A percentile compares a stretch with the other conserved stretches of the same genome.
phyloP scores from a whole-genome alignment of 1,140 invertebrate genomes.

The Hyles vespertilio region DNA sequence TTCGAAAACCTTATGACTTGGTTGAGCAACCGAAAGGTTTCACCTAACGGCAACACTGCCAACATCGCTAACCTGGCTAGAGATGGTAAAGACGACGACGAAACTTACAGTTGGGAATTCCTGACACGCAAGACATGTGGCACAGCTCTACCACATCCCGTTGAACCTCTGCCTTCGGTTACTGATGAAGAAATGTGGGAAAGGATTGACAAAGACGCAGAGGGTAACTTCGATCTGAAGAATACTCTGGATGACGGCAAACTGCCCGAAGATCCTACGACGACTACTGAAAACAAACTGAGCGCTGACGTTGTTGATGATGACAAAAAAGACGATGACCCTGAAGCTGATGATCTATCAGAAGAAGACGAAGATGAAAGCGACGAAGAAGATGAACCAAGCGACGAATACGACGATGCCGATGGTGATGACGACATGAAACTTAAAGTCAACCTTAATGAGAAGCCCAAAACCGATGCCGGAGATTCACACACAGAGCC shows the following conservation, averaged over 20 bases:
- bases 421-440: conserved; percentile 52
- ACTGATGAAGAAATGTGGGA: conserved; percentile 74
- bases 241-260: conserved; percentile 65
- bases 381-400: conserved; percentile 33
- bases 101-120: conserved; percentile 60
- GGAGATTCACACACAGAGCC: conserved; percentile 23
- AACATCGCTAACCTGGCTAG: conserved; percentile 69
- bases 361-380: conserved; percentile 53
- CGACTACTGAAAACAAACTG: conserved; percentile 22
- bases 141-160: conserved; percentile 39
- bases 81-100: conserved; percentile 55
- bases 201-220: conserved; percentile 71
- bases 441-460: conserved; percentile 55
- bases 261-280: conserved; percentile 48
- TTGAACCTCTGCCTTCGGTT: conserved; percentile 48
- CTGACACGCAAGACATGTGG: conserved; percentile 64
- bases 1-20: conserved; percentile 78
- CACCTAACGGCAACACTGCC: conserved; percentile 56
- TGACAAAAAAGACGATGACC: conserved; percentile 38
- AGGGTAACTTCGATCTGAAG: conserved; percentile 58
- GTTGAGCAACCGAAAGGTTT: conserved; percentile 72
- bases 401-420: conserved; percentile 40
- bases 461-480: conserved; percentile 38
- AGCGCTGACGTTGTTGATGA: conserved; percentile 29
- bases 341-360: conserved; percentile 33